phyloP scores from a whole-genome alignment of 2,888 invertebrate genomes.

The Caenorhabditis sp. region DNA sequence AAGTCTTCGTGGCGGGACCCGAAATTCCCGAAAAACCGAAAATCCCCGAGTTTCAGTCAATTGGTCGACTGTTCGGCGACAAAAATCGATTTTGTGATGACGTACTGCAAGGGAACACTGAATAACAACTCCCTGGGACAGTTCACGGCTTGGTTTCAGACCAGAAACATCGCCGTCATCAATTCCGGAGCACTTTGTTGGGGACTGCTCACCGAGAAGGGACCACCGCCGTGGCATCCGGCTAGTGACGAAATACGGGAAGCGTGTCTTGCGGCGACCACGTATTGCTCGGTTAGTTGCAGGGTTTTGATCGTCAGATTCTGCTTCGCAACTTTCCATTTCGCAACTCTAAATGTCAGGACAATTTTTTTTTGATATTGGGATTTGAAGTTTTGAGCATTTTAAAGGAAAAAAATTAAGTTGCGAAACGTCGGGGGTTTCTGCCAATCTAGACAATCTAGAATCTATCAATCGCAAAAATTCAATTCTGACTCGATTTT shows the following conservation, averaged over 20 bases:
- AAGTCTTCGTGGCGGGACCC: constrained; percentile 84
- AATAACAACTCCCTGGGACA: constrained; percentile 89
- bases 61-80: constrained; percentile 85
- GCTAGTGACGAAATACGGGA: constrained; percentile 86
- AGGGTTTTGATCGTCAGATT: too few relatives aligned
- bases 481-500: too few relatives aligned
- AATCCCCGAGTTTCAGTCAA: constrained; percentile 71
- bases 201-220: constrained; percentile 90
- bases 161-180: constrained; percentile 89
- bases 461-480: too few relatives aligned
- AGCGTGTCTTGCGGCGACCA: constrained; percentile 67
- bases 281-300: constrained; percentile 70
- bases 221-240: constrained; percentile 91
- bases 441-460: too few relatives aligned
- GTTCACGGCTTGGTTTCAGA: constrained; percentile 89
- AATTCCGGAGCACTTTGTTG: constrained; percentile 91
- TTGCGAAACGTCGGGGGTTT: too few relatives aligned
- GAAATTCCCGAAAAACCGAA: too few relatives aligned
- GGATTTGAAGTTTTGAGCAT: too few relatives aligned
- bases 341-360: too few relatives aligned
- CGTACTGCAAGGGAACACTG: constrained; percentile 90
- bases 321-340: too few relatives aligned
- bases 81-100: constrained; percentile 88
- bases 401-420: too few relatives aligned
- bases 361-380: too few relatives aligned